These are phyloP conservation scores for Apis cerana DNA, from an alignment of 1,140 invertebrate genomes.

Conservation along the genomic window DNA sequence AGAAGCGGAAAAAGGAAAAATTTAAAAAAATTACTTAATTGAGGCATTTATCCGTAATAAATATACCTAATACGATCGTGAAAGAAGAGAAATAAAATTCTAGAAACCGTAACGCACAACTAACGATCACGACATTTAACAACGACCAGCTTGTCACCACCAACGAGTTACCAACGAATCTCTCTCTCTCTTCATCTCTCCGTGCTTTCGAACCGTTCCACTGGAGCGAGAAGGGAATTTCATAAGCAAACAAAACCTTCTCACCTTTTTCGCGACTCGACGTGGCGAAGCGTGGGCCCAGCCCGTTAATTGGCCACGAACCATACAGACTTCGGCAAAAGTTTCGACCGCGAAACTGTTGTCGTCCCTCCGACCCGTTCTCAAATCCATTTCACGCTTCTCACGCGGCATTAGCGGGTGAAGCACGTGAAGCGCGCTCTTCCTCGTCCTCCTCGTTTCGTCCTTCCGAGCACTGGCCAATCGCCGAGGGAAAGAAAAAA, in stretches of 20 bases:
- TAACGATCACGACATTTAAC: too few species aligned
- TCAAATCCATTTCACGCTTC: constrained; percentile 55
- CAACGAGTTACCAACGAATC: too few species aligned
- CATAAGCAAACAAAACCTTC: too few species aligned
- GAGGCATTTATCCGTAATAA: too few species aligned
- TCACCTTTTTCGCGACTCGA: neutral
- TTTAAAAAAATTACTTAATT: too few species aligned
- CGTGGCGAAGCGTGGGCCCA: neutral
- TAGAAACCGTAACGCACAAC: too few species aligned
- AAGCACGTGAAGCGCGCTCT: constrained; percentile 38
- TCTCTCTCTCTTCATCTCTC: too few species aligned
- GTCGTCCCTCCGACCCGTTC: constrained; percentile 38
- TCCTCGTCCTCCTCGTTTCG: neutral
- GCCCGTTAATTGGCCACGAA: constrained; percentile 12
- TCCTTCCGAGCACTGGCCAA: constrained; percentile 12
- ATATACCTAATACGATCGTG: too few species aligned
- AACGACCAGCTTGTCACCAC: too few species aligned
- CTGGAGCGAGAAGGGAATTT: neutral
- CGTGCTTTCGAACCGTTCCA: neutral
- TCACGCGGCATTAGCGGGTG: constrained; percentile 40
- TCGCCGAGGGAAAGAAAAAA: constrained; percentile 47
- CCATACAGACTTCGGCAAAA: constrained; percentile 24
- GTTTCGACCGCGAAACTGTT: constrained; percentile 22
- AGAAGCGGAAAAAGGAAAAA: too few species aligned
- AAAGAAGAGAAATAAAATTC: too few species aligned